Conservation (phyloP, 2,888 invertebrate species). For the Halocaridina rubra region DNA sequence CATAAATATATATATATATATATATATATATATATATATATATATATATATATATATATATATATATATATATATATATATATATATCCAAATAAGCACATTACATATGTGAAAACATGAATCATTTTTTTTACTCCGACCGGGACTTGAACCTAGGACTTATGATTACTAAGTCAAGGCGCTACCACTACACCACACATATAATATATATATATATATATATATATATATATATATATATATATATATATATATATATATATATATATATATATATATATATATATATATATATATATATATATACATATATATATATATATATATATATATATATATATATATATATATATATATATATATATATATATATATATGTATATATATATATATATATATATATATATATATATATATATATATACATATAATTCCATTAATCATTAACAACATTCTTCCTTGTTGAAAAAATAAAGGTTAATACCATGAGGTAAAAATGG, state of each 20-base stretch:
- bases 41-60: too few relatives aligned
- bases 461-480: neutral
- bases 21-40: too few relatives aligned
- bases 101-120: too few relatives aligned
- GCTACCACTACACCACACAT: too few relatives aligned
- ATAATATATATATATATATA: neutral
- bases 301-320: neutral
- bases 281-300: neutral
- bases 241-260: constrained; percentile 6
- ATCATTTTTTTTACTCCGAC: too few relatives aligned
- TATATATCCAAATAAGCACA: too few relatives aligned
- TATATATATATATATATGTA: constrained; percentile 11
- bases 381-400: constrained; percentile 14
- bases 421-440: too few relatives aligned
- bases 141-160: too few relatives aligned
- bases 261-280: neutral
- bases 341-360: constrained; percentile 3
- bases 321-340: neutral
- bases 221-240: constrained; percentile 14
- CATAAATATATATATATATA: too few relatives aligned
- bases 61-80: too few relatives aligned
- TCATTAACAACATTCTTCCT: too few relatives aligned
- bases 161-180: too few relatives aligned
- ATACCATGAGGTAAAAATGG: neutral
- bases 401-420: constrained; percentile 1